phyloP scores from a whole-genome alignment of 2,797 vertebrate genomes.

The Eupleurogrammus muticus region DNA sequence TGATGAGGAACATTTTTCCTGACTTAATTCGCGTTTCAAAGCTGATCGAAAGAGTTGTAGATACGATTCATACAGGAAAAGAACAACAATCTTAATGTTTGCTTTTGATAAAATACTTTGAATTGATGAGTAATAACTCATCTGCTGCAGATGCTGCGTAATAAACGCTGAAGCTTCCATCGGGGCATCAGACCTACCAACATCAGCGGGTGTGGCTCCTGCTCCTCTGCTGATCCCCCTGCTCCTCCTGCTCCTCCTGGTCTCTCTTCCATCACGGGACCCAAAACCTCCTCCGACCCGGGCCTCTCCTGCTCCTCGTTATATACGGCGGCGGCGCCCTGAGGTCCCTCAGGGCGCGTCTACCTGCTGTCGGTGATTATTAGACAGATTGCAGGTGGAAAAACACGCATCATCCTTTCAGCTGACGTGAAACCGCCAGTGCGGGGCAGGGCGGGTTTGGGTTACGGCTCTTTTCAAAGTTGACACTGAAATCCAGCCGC shows the following conservation, averaged over 20 bases:
- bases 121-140: not conserved
- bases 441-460: slow-evolving; percentile 62
- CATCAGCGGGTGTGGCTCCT: slow-evolving; percentile 60
- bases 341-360: slow-evolving; percentile 54
- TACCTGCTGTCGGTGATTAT: slow-evolving; percentile 84
- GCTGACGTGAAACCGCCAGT: slow-evolving; percentile 64
- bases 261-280: not conserved
- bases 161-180: not conserved
- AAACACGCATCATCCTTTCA: slow-evolving; percentile 77
- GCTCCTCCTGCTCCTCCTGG: not conserved
- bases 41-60: not conserved
- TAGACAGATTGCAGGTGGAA: slow-evolving; percentile 82
- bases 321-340: slow-evolving; percentile 49
- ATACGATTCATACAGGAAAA: not conserved
- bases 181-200: slow-evolving; percentile 57
- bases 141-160: not conserved
- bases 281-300: slow-evolving; percentile 43
- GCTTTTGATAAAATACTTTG: not conserved
- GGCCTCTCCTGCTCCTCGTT: slow-evolving; percentile 55
- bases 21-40: not conserved
- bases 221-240: not conserved
- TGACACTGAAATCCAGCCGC: slow-evolving; percentile 79
- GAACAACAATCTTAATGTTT: not conserved
- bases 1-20: not conserved
- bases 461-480: slow-evolving; percentile 80